Evolutionary conservation across 1,140 invertebrate genomes (phyloP).

Genomic region (Brachionus plicatilis): DNA sequence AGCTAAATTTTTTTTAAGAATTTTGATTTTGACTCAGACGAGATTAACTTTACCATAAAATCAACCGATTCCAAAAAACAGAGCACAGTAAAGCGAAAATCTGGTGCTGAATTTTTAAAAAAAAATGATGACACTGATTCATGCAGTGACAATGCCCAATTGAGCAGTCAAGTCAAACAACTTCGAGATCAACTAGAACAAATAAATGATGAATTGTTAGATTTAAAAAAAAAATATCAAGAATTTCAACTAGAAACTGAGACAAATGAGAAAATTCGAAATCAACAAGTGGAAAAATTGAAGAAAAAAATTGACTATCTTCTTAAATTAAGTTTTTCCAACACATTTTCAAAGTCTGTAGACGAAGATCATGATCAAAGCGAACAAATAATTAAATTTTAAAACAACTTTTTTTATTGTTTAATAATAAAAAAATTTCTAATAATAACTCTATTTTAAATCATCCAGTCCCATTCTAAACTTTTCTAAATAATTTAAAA

Average conservation of each 20-base stretch:
- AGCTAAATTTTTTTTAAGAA: background rate
- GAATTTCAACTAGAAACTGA: conserved; percentile 9
- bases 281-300: conserved; percentile 4
- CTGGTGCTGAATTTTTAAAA: background rate
- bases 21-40: background rate
- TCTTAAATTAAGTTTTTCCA: background rate
- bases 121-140: background rate
- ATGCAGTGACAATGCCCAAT: background rate
- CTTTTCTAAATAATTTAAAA: background rate
- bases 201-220: background rate
- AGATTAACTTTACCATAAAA: conserved; percentile 14
- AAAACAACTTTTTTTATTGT: background rate
- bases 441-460: background rate
- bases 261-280: background rate
- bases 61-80: background rate
- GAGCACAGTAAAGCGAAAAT: background rate
- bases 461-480: background rate
- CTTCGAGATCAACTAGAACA: background rate
- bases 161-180: background rate
- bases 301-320: background rate
- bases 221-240: conserved; percentile 28
- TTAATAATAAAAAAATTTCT: background rate
- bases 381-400: conserved; percentile 20
- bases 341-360: background rate
- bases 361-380: background rate